These are phyloP conservation scores for Calameuta pallipes DNA, from an alignment of 2,888 invertebrate species.

Conservation along the genomic window DNA sequence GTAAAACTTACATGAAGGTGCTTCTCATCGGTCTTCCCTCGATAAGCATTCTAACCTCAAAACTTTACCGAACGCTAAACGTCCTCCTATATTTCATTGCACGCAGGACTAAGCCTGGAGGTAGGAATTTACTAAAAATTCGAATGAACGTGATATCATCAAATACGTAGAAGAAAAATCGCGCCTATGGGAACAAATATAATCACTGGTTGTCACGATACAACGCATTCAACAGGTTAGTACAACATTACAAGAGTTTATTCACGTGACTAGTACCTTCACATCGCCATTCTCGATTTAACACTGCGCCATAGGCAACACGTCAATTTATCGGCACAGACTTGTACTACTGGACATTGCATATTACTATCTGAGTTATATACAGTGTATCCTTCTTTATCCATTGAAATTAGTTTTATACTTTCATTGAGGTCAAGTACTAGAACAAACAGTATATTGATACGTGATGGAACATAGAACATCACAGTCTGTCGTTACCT, in stretches of 20 bases:
- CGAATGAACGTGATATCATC: neutral
- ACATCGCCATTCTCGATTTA: neutral
- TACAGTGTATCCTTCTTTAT: neutral
- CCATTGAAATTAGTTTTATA: neutral
- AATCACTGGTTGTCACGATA: slow-evolving; percentile 63
- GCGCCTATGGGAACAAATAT: slow-evolving; percentile 51
- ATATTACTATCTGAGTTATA: neutral
- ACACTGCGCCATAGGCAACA: neutral
- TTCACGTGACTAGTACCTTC: slow-evolving; percentile 48
- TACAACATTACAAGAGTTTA: slow-evolving; percentile 60
- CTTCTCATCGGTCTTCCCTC: neutral
- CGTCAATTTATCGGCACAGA: neutral
- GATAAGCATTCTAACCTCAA: neutral
- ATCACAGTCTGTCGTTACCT: neutral
- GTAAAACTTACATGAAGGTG: neutral
- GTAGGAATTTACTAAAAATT: neutral
- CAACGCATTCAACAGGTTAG: slow-evolving; percentile 63
- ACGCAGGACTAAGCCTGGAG: neutral
- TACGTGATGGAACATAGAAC: neutral
- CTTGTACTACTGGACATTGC: neutral
- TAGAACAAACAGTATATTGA: neutral
- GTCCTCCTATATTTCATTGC: neutral
- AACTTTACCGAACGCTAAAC: neutral
- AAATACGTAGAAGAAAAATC: slow-evolving; percentile 19
- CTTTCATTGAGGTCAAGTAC: neutral